These are phyloP conservation scores for Agriopis aurantiaria DNA, from an alignment of 2,888 invertebrate genomes.

Conservation along the genomic window DNA sequence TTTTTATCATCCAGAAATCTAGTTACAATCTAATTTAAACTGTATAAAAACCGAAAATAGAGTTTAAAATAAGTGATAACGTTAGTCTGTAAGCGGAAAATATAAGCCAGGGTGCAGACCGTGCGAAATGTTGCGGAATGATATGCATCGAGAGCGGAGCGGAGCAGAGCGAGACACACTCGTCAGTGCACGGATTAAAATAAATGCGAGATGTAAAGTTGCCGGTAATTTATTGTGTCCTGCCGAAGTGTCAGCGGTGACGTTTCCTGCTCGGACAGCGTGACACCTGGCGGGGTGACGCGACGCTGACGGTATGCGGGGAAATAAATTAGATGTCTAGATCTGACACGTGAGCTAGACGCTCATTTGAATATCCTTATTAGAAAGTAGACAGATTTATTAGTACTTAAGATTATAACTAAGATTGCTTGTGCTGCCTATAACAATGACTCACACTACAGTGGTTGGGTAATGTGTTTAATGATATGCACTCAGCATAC, in stretches of 20 bases:
- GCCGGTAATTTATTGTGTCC: constrained; percentile 40
- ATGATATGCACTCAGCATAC: too few relatives aligned
- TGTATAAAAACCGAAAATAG: background rate
- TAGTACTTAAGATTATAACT: background rate
- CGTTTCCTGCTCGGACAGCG: constrained; percentile 41
- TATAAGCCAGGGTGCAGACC: constrained; percentile 36
- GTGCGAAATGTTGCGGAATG: constrained; percentile 42
- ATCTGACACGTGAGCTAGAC: background rate
- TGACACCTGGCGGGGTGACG: constrained; percentile 10
- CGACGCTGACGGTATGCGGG: constrained; percentile 15
- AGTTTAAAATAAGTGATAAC: background rate
- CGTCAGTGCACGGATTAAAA: constrained; percentile 37
- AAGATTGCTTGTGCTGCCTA: background rate
- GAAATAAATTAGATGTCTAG: constrained; percentile 22
- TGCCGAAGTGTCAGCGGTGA: constrained; percentile 34
- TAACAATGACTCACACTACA: too few relatives aligned
- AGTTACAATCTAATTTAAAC: background rate
- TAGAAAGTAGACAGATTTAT: background rate
- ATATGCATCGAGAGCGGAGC: constrained; percentile 39
- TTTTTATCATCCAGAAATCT: background rate
- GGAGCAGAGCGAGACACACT: constrained; percentile 35
- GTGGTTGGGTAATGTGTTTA: too few relatives aligned
- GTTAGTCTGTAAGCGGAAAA: constrained; percentile 7
- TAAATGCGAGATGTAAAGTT: constrained; percentile 26
- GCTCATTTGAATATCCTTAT: constrained; percentile 2